A percentile compares a stretch with the other conserved stretches of the same genome.
Evolutionary conservation across 2,888 invertebrate genomes (phyloP).

Genomic region (Sminthurinus aureus): DNA sequence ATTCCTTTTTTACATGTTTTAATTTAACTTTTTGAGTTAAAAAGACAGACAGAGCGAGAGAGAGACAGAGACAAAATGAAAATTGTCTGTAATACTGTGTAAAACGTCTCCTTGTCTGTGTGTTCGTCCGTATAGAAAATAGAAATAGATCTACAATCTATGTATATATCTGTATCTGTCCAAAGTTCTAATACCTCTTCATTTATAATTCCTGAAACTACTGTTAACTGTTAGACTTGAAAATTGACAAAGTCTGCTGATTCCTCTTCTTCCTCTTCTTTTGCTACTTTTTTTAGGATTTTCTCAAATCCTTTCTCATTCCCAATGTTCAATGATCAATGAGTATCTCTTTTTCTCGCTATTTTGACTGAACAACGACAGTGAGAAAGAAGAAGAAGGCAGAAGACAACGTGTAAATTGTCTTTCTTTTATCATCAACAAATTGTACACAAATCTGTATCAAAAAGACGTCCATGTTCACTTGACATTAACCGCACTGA

Average conservation of each 20-base stretch:
- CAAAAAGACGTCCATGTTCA: conserved; percentile 24
- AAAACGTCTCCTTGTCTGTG: too few species aligned
- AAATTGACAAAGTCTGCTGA: conserved; percentile 6
- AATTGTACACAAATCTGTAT: conserved; percentile 16
- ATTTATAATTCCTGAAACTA: neutral
- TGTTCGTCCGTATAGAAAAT: too few species aligned
- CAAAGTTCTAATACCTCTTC: too few species aligned
- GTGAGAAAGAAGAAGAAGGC: neutral
- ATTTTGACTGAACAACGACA: neutral
- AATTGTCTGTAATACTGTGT: too few species aligned
- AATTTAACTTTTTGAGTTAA: too few species aligned
- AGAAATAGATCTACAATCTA: too few species aligned
- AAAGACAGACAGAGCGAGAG: too few species aligned
- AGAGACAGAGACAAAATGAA: too few species aligned
- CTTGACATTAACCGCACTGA: conserved; percentile 33
- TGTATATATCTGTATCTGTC: too few species aligned
- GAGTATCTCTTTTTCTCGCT: neutral
- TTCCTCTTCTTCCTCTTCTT: conserved; percentile 4
- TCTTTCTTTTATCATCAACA: conserved; percentile 4
- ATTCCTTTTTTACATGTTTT: too few species aligned
- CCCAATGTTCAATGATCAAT: neutral
- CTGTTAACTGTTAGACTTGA: neutral
- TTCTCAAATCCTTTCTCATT: neutral
- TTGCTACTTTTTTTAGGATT: conserved; percentile 1
- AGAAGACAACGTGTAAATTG: neutral